Base-by-base conservation (phyloP, 1,140 invertebrate genomes). In the Littorina saxatilis region DNA sequence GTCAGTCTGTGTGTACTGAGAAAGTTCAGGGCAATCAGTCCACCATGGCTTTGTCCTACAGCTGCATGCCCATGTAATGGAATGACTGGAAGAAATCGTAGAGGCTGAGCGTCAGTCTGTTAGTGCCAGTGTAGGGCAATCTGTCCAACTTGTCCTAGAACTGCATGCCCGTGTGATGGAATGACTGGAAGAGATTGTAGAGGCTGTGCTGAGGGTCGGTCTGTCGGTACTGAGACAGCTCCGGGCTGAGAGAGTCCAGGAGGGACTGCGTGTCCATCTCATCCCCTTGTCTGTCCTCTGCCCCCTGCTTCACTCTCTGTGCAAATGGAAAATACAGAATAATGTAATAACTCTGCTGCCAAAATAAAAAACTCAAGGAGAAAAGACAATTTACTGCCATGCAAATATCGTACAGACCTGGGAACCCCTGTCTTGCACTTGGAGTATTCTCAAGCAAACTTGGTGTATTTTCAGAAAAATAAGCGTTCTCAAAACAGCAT, bases 1-100 rank as follows among this genome's bases (percentile, higher is more conserved):
- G n/a, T 81, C 68, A 17, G 86, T 84, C 72, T 90, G 88, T 76
- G 87, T 84, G 81, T 86, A 90, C 72, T 86, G 5, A n/a, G 74
- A 29, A 50, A 77, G 40, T 37, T 55, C 74, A 27, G 74, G 74
- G 35, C 11, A n/a, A n/a, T n/a, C n/a, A n/a, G n/a, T n/a, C n/a
- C n/a, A n/a, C n/a, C n/a, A n/a, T n/a, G n/a, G n/a, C n/a, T n/a
- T n/a, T n/a, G n/a, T n/a, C n/a, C n/a, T n/a, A n/a, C 13, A 37
- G 27, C 9, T 40, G 68, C 68, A 75, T 20, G 66, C 85, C 55
- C 61, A 70, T 83, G 83, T 83, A 17, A 77, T 84, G 55, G 55
- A 88, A 85, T 50, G 84, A 85, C 70, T 85, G 81, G 83, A 88
- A 86, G 13, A 88, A 29, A 29, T 66, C 2, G 82, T 88, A 88